Base-by-base conservation (phyloP, 2,113 vertebrate genomes). In the Martes martes region DNA sequence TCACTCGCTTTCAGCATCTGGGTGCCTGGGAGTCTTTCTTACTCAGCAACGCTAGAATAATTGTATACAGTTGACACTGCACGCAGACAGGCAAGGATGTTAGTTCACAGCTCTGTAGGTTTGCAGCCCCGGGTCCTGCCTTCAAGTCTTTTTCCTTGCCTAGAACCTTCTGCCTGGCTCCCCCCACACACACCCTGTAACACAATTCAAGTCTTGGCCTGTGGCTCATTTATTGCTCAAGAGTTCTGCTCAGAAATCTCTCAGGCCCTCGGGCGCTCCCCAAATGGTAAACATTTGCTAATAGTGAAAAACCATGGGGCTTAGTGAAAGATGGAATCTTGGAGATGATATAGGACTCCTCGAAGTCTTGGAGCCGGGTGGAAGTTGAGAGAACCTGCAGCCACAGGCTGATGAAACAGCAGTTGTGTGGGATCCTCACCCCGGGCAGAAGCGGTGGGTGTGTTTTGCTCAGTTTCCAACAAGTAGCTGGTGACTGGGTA, bases 241-340 rank as follows among this genome's bases (percentile, higher is more conserved):
- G 47, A 91, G 82, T 96, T n/a, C 97, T 95, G 67, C 86, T 91
- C 89, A 95, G 87, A 96, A 96, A 93, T 94, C 83, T 88, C 89
- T 94, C 79, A 88, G 91, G 89, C 78, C 95, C 63, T 4, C 11
- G 0, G 69, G 87, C 94, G 16, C 90, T 95, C 92, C 97, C 79
- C 76, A 95, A 0, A 26, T 0, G 36, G 96, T 98, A 97, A 97
- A 98, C 95, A 69, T 96, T 63, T 55, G 50, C 93, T 97, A 95
- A 94, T 93, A 83, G 26, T 52, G 96, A 96, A 97, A 98, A 89
- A 83, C 88, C 93, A 89, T 21, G 18, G 57, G 39, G 89, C 95
- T 84, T 95, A 80, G 78, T 57, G 90, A 86, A 94, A 95, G 93
- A 91, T 86, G 69, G 23, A 33, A 91, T 84, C 82, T 92, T 89